Evolutionary conservation across 2,888 invertebrate genomes (phyloP), one percentile per base, ranked within the genome.

Genomic region (Crocallis elinguaria): DNA sequence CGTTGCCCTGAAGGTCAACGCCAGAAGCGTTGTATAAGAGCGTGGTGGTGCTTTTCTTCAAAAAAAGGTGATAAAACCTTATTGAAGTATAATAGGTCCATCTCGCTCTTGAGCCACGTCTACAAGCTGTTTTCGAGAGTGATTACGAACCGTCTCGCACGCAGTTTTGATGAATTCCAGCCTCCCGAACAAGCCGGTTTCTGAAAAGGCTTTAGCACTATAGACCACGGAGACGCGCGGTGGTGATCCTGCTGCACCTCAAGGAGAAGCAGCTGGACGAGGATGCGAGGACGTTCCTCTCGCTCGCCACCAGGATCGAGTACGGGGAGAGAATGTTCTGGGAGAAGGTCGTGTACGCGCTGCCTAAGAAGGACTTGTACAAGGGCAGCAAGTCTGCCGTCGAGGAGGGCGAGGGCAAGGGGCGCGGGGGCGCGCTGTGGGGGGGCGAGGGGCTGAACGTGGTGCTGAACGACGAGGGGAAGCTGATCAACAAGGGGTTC

Each of bases 241-340:
- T 97, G 0, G 91, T 97, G 0, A 82, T 96, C 1, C 92, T 94
- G 45, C 94, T 95, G 0, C 95, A 96, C 0, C 77, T 90, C 17
- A 79, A 95, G 11, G 94, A 95, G 62, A 52, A 60, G 0, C 86
- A 64, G 0, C 13, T 70, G 0, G 68, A 73, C 0, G 57, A 61
- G 0, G 79, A 97, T 12, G 92, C 94, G 61, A 92, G 93, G 0
- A 62, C 70, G 0, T 96, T 96, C 71, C 83, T 97, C 3, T 92
- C 93, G 33, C 95, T 94, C 75, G 96, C 96, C 69, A 97, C 96
- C 0, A 96, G 96, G 64, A 90, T 97, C 0, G 94, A 95, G 62
- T 96, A 95, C 95, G 95, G 94, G 0, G 96, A 97, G 67, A 94
- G 94, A 0, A 94, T 94, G 93, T 97, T 97, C 75, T 96, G 96